Percentiles rank a stretch among this genome's conserved stretches.
phyloP scores from a whole-genome alignment of 2,888 invertebrate genomes.

The Cryptocephalus moraei region DNA sequence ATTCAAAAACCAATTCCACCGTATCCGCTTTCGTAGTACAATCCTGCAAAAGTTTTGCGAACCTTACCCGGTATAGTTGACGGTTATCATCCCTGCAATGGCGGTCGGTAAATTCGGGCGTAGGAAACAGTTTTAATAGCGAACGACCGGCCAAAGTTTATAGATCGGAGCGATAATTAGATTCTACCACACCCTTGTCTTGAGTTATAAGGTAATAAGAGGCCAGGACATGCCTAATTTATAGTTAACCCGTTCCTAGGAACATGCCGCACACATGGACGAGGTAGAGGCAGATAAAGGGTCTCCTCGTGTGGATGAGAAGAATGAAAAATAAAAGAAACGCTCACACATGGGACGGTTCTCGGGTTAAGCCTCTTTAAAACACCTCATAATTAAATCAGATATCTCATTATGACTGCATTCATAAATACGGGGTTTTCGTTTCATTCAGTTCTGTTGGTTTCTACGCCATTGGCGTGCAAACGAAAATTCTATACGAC shows the following conservation, averaged over 20 bases:
- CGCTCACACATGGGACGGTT: too few species aligned
- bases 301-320: constrained; percentile 19
- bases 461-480: constrained; percentile 7
- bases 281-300: constrained; percentile 19
- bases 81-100: too few species aligned
- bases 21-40: too few species aligned
- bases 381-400: constrained; percentile 28
- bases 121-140: too few species aligned
- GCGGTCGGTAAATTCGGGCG: too few species aligned
- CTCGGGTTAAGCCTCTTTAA: constrained; percentile 13
- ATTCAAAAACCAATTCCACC: too few species aligned
- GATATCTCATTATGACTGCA: constrained; percentile 18
- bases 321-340: constrained; percentile 1
- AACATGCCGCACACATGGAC: constrained; percentile 18
- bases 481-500: neutral
- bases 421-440: constrained; percentile 21
- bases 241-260: constrained; percentile 33
- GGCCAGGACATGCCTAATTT: constrained; percentile 37
- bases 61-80: too few species aligned
- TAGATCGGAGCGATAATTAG: constrained; percentile 33
- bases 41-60: too few species aligned
- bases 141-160: neutral
- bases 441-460: constrained; percentile 10
- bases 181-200: constrained; percentile 39
- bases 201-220: constrained; percentile 40